Conservation (phyloP, 2,113 vertebrate species). For the Panurus biarmicus region DNA sequence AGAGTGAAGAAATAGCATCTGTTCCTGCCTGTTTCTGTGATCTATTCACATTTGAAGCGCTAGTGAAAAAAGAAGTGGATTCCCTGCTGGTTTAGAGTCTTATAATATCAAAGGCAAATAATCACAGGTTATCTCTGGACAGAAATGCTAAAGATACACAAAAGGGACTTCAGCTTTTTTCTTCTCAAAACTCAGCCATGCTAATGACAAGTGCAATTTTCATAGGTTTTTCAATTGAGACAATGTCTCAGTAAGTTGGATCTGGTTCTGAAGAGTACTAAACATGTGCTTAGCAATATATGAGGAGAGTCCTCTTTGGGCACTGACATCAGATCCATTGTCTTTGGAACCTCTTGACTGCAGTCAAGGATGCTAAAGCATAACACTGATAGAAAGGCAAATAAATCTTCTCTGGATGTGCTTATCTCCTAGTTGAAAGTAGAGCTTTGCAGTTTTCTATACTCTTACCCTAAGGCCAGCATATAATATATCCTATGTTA, state of each 20-base stretch:
- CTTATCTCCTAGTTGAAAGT: background rate
- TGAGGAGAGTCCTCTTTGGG: background rate
- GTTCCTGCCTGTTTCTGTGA: background rate
- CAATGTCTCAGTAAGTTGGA: background rate
- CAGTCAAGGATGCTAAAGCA: background rate
- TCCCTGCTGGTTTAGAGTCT: background rate
- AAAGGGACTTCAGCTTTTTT: background rate
- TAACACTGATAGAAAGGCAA: background rate
- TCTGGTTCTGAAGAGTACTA: background rate
- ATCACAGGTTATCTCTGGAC: background rate
- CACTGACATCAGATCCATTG: background rate
- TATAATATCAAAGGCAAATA: background rate
- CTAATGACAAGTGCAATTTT: background rate
- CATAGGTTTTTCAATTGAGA: background rate
- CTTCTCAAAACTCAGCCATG: background rate
- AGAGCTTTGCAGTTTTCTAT: background rate
- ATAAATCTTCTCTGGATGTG: background rate
- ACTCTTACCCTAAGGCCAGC: background rate
- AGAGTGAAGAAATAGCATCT: slow-evolving; percentile 21
- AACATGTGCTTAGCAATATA: background rate
- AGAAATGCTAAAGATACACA: background rate
- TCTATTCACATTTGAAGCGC: background rate
- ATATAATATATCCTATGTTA: background rate
- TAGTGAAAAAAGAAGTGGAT: background rate
- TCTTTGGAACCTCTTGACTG: background rate